A percentile compares a stretch with the other conserved stretches of the same genome.
These are phyloP conservation scores for Epizoanthus ramosus DNA, from an alignment of 92 coral and sea anemone genomes.

Conservation along the genomic window DNA sequence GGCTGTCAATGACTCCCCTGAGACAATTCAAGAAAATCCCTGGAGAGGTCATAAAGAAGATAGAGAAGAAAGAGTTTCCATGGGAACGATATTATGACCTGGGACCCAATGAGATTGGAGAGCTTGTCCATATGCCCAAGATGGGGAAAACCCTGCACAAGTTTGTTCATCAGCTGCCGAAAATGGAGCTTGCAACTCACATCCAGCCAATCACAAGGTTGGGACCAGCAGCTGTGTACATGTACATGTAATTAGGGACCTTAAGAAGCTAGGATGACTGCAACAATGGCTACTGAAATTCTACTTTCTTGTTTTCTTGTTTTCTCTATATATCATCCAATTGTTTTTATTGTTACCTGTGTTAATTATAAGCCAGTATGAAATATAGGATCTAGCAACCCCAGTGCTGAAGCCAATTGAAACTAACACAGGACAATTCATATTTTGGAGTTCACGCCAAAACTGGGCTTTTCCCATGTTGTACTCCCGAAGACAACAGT, in stretches of 20 bases:
- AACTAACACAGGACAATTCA: too few relatives aligned
- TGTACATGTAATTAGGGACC: background rate
- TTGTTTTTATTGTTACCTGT: too few relatives aligned
- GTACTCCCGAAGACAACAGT: too few relatives aligned
- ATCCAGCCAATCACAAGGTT: constrained; percentile 98
- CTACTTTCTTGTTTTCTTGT: too few relatives aligned
- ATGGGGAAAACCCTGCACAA: constrained; percentile 97
- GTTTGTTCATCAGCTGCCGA: constrained; percentile 98
- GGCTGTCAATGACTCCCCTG: constrained; percentile 98
- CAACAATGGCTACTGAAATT: too few relatives aligned
- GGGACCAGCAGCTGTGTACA: background rate
- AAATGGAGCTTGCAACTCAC: constrained; percentile 98
- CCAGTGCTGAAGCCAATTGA: too few relatives aligned
- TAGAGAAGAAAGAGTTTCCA: constrained; percentile 98
- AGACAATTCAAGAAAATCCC: constrained; percentile 99
- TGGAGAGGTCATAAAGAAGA: constrained; percentile 95
- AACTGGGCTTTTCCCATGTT: too few relatives aligned
- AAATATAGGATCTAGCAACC: too few relatives aligned
- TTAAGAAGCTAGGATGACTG: too few relatives aligned
- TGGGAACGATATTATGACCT: constrained; percentile 98
- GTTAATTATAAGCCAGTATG: too few relatives aligned
- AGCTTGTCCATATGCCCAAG: constrained; percentile 98
- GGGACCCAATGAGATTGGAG: constrained; percentile 98
- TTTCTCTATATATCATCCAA: background rate
- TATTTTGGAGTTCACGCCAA: too few relatives aligned